Base-by-base conservation (phyloP, 2,888 invertebrate species). In the Lamproptera curius region DNA sequence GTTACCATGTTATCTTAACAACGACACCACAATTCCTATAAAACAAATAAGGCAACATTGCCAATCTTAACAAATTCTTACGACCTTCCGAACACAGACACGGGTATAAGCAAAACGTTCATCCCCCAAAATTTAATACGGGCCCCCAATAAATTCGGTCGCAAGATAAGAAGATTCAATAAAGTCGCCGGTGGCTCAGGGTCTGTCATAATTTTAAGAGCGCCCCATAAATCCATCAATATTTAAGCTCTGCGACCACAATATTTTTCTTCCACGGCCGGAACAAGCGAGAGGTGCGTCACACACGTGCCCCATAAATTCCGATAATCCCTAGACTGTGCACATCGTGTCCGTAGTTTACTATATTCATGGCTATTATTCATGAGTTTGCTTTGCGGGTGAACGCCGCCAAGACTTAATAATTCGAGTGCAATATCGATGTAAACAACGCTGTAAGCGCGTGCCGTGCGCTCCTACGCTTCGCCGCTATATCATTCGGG, bases 201-300 rank as follows among this genome's bases (percentile, higher is more conserved):
- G 57, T 59, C 72, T 81, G 82, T 83, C 83, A 83, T 84, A 81
- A 79, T 81, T 83, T 83, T 77, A 78, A 80, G 79, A 78, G 70
- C 73, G 73, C n/a, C 73, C 74, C 82, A 85, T 87, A 87, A 86
- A 87, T 87, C 86, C 79, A 80, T 87, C 87, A 86, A 79, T 84
- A 75, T 73, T 78, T 79, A 84, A 85, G 85, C 84, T 83, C 70
- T 74, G 59, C 66, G 70, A 64, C 74, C 78, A 75, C 76, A 77
- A 77, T 84, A 79, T 83, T 83, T 81, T 85, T 80, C 81, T 79
- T 75, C 62, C 59, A 61, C 57, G 55, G 47, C 51, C 47, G 56
- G 53, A 56, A 58, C 55, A 56, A 57, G 53, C 61, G 60, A 54
- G 65, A 76, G 80, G 80, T 79, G 80, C 80, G 82, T 83, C 78